Percentiles rank a stretch among this genome's conserved stretches.
phyloP scores from a whole-genome alignment of 2,797 vertebrate genomes.

The Hipposideros larvatus region DNA sequence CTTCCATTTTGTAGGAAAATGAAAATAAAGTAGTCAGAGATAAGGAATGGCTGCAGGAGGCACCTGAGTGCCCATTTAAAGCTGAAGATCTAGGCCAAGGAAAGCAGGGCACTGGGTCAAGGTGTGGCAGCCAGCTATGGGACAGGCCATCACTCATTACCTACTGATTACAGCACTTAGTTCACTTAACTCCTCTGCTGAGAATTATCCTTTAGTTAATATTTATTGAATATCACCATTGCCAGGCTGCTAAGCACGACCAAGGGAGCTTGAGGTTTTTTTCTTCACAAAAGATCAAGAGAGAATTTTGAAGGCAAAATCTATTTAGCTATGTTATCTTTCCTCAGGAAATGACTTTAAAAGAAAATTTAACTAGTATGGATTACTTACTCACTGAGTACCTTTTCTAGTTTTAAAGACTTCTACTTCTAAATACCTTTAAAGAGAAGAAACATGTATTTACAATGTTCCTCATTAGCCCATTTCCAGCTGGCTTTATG shows the following conservation, averaged over 20 bases:
- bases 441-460: background rate
- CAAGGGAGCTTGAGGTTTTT: background rate
- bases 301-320: conserved; percentile 12
- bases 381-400: background rate
- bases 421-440: conserved; percentile 3
- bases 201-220: background rate
- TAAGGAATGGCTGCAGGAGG: background rate
- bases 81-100: background rate
- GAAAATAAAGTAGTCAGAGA: conserved; percentile 20
- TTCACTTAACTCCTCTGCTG: background rate
- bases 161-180: background rate
- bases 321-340: background rate
- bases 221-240: background rate
- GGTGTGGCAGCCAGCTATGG: background rate
- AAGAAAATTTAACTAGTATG: background rate
- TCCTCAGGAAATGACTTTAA: conserved; percentile 44
- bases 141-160: background rate
- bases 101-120: background rate
- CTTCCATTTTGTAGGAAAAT: conserved; percentile 21
- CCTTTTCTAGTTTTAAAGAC: conserved; percentile 7
- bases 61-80: background rate
- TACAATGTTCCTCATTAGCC: background rate
- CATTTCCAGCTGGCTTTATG: background rate
- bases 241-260: background rate
- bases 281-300: conserved; percentile 24